Base-by-base conservation (phyloP, 2,888 invertebrate genomes). In the Catocala nupta region DNA sequence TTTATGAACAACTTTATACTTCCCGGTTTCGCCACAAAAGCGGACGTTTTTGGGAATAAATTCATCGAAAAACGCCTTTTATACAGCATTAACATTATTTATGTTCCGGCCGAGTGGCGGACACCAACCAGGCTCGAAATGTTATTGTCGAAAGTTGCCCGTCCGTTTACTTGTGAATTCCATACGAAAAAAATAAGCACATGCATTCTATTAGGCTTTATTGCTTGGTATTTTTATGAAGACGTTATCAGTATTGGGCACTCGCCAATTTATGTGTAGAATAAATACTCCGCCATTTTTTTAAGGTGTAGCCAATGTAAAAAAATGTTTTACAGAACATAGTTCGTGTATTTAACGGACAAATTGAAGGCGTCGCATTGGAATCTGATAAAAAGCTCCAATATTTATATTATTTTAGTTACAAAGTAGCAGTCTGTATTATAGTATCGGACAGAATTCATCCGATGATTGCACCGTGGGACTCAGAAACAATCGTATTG, bases 1-100 rank as follows among this genome's bases (percentile, higher is more conserved):
- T 92, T 87, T 87, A 93, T 91, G 88, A 83, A 92, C 91, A 92
- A 86, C 90, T 93, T 91, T 83, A 90, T 90, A 91, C 87, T 89
- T 89, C 85, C 85, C 83, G 79, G 84, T 87, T 87, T 88, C 84
- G 86, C 81, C 71, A 81, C 84, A 84, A 90, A 88, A 87, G 85
- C 81, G 78, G 78, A 83, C 85, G 85, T 87, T 91, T 92, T 91
- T 86, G 84, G 86, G 83, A 82, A 91, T 89, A 89, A 91, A 90
- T 92, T 90, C 89, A 89, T 89, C 86, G 89, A 90, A 91, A 90
- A 91, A 89, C 88, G 86, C 88, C 89, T 89, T 91, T 91, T 91
- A 90, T 87, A 82, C 81, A 68, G 79, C 85, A 91, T 92, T 91
- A 89, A 90, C 89, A 90, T 92, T 92, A 91, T 91, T 92, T 92